These are phyloP conservation scores for Geococcyx californianus DNA, from an alignment of 2,113 vertebrate genomes.

Conservation along the genomic window DNA sequence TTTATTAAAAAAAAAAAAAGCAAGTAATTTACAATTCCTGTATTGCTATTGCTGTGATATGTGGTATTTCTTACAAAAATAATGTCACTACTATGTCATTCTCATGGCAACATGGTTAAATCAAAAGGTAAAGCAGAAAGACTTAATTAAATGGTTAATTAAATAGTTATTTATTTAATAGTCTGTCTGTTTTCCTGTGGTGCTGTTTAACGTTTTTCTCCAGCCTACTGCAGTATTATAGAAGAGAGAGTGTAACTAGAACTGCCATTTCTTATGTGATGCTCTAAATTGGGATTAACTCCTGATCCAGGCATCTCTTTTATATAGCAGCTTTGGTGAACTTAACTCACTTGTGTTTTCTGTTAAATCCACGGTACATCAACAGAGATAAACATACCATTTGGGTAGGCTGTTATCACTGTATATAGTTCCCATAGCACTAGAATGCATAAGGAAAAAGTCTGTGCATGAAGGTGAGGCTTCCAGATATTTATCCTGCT, in stretches of 20 bases:
- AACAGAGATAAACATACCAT: not conserved
- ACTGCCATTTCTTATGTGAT: not conserved
- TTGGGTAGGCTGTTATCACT: not conserved
- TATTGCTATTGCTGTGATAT: not conserved
- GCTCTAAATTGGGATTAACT: slow-evolving; percentile 15
- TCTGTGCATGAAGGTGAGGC: not conserved
- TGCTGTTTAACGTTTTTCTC: slow-evolving; percentile 36
- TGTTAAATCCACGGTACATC: not conserved
- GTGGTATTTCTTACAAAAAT: not conserved
- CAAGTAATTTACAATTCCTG: not conserved
- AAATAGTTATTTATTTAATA: slow-evolving; percentile 41
- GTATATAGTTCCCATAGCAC: not conserved
- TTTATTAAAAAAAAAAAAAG: not conserved
- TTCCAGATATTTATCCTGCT: not conserved
- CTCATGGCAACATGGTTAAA: slow-evolving; percentile 32
- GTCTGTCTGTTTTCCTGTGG: not conserved
- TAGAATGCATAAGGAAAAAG: not conserved
- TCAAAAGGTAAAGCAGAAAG: slow-evolving; percentile 44
- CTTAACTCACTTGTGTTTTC: not conserved
- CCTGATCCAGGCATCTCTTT: not conserved
- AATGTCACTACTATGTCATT: not conserved
- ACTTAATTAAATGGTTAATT: slow-evolving; percentile 41
- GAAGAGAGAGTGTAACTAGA: not conserved
- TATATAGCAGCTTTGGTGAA: not conserved
- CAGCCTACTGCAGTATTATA: not conserved